phyloP scores from a whole-genome alignment of 2,113 vertebrate genomes.

The Tyto alba region DNA sequence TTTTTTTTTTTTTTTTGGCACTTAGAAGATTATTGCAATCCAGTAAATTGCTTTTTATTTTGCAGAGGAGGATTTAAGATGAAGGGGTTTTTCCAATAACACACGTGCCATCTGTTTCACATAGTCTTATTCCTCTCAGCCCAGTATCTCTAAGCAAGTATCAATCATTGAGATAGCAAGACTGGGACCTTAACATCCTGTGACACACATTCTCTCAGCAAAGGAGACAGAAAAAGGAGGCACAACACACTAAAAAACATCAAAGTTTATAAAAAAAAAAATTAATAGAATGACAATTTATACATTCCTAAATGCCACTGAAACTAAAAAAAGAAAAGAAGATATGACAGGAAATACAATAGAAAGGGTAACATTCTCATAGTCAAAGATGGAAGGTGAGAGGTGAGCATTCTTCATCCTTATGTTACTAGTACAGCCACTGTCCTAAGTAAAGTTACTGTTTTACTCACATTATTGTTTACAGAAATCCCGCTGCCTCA shows the following conservation, averaged over 20 bases:
- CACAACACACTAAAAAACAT: background rate
- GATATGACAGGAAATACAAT: background rate
- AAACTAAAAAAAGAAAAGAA: background rate
- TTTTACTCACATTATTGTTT: background rate
- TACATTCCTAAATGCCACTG: background rate
- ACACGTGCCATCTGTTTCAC: background rate
- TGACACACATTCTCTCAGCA: background rate
- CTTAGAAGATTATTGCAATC: background rate
- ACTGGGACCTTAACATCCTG: background rate
- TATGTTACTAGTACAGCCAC: too few species aligned
- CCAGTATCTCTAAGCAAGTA: background rate
- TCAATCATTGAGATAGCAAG: background rate
- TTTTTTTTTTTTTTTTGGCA: background rate
- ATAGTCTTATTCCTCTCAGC: background rate
- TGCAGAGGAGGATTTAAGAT: background rate
- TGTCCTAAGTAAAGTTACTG: background rate
- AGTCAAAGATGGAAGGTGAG: too few species aligned
- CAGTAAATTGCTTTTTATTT: background rate
- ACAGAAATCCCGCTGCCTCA: background rate
- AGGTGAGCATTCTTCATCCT: too few species aligned
- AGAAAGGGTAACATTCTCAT: background rate
- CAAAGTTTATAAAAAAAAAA: background rate
- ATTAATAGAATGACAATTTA: background rate
- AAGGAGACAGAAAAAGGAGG: background rate
- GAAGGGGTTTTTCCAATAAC: background rate